A percentile compares a stretch with the other conserved stretches of the same genome.
These are phyloP conservation scores for Aplocera efformata DNA, from an alignment of 2,888 invertebrate genomes.

Conservation along the genomic window DNA sequence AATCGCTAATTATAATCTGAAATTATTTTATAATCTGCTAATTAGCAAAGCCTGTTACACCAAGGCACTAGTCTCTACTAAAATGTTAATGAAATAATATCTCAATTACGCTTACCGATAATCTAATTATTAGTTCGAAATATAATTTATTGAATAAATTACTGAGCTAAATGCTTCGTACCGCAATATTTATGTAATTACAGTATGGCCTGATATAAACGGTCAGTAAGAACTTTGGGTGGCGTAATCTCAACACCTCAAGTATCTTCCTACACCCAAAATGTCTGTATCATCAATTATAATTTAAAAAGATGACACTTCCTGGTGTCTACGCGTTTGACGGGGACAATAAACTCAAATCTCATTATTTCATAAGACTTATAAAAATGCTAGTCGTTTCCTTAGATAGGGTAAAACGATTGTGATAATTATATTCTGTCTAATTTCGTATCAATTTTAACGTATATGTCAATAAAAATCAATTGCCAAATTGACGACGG, in stretches of 20 bases:
- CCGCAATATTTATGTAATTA: slow-evolving; percentile 18
- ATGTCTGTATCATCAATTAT: slow-evolving; percentile 35
- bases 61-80: neutral
- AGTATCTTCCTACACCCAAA: slow-evolving; percentile 26
- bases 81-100: slow-evolving; percentile 18
- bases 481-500: no score
- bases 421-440: no score
- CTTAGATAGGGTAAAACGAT: no score
- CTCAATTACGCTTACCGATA: slow-evolving; percentile 21
- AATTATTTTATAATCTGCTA: neutral
- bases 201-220: slow-evolving; percentile 14
- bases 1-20: neutral
- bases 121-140: slow-evolving; percentile 19
- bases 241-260: slow-evolving; percentile 22
- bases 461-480: no score
- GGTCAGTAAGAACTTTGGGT: slow-evolving; percentile 18
- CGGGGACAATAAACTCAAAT: slow-evolving; percentile 4
- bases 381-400: no score
- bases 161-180: slow-evolving; percentile 14
- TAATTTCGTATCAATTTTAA: no score
- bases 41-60: neutral
- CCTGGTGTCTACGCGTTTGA: slow-evolving; percentile 19
- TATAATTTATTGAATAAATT: slow-evolving; percentile 19
- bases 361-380: slow-evolving; percentile 3
- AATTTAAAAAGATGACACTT: slow-evolving; percentile 32